Evolutionary conservation across 2,888 invertebrate genomes (phyloP).

Genomic region (Neoaliturus tenellus): DNA sequence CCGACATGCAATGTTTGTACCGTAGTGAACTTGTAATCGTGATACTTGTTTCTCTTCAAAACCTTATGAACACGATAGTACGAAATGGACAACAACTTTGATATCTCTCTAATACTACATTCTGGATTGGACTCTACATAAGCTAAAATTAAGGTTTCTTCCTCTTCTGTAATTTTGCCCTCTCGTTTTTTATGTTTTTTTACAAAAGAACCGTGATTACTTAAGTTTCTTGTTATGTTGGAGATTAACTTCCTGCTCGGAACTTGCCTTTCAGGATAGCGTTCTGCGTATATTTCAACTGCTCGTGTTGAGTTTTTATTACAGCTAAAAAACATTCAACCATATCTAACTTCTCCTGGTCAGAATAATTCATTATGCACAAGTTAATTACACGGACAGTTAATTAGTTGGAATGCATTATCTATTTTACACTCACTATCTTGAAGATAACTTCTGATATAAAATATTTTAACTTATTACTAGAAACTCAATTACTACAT

Average conservation of each 20-base stretch:
- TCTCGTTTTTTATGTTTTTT: neutral
- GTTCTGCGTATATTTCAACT: slow-evolving; percentile 3
- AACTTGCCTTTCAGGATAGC: slow-evolving; percentile 23
- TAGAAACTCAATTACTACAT: too few species aligned
- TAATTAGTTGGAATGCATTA: too few species aligned
- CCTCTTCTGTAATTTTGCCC: slow-evolving; percentile 28
- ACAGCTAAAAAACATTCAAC: slow-evolving; percentile 38
- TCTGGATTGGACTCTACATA: slow-evolving; percentile 19
- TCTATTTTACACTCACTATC: too few species aligned
- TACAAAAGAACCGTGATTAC: slow-evolving; percentile 13
- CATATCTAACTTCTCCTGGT: slow-evolving; percentile 25
- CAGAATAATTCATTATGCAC: slow-evolving; percentile 19
- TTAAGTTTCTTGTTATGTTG: slow-evolving; percentile 12
- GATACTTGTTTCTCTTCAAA: slow-evolving; percentile 16
- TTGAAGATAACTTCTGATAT: too few species aligned
- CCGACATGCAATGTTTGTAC: slow-evolving; percentile 34
- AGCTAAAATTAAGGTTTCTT: slow-evolving; percentile 36
- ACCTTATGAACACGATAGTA: slow-evolving; percentile 32
- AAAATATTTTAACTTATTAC: too few species aligned
- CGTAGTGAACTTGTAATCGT: slow-evolving; percentile 22
- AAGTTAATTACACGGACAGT: too few species aligned
- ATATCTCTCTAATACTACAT: slow-evolving; percentile 2
- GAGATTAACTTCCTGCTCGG: slow-evolving; percentile 9
- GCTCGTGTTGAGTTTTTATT: slow-evolving; percentile 19
- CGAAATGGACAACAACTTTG: neutral